Percentiles rank a stretch among this genome's conserved stretches.
Evolutionary conservation across 2,113 vertebrate genomes (phyloP).

Genomic region (Chamaea fasciata): DNA sequence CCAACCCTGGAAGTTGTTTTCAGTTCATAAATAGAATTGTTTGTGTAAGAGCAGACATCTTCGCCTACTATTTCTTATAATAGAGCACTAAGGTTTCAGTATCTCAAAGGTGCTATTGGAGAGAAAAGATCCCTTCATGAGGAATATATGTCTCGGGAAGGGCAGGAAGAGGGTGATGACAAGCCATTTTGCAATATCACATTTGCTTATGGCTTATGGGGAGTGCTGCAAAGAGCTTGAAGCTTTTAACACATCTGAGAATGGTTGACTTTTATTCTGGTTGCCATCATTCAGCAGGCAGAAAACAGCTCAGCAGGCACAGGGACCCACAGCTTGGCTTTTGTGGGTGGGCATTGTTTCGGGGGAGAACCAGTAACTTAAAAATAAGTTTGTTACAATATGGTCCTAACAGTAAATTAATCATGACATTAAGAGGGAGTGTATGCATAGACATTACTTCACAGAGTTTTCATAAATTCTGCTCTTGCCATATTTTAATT

Average conservation of each 20-base stretch:
- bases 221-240: neutral
- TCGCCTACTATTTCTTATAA: neutral
- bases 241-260: conserved; percentile 34
- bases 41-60: neutral
- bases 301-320: neutral
- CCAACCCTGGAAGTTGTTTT: neutral
- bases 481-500: conserved; percentile 65
- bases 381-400: conserved; percentile 60
- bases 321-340: neutral
- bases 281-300: neutral
- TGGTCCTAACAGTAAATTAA: conserved; percentile 73
- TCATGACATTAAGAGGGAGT: conserved; percentile 61
- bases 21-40: neutral
- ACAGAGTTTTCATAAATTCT: conserved; percentile 62
- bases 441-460: conserved; percentile 70
- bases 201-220: neutral
- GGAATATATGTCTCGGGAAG: conserved; percentile 5
- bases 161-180: conserved; percentile 50
- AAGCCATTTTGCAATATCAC: conserved; percentile 20
- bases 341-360: conserved; percentile 50
- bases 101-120: neutral
- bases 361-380: neutral
- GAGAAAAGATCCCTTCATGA: conserved; percentile 31
- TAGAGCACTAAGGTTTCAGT: neutral
- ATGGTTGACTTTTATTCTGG: conserved; percentile 5